Evolutionary conservation across 1,140 invertebrate genomes (phyloP).

Genomic region (Belonocnema kinseyi): DNA sequence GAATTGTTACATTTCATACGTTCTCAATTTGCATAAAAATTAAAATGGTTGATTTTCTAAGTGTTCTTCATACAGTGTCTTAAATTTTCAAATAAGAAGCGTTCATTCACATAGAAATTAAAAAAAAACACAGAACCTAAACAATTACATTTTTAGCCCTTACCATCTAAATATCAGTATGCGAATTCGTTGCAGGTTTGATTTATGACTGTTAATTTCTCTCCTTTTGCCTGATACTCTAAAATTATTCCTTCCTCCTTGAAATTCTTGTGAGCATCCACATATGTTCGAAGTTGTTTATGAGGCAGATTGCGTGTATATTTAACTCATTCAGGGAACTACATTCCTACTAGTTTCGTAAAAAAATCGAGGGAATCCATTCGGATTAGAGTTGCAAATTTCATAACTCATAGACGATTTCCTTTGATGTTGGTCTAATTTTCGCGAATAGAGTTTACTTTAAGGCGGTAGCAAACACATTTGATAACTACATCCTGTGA

Average conservation of each 20-base stretch:
- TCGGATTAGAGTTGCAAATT: not conserved
- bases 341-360: constrained; percentile 38
- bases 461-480: no score
- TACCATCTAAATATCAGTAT: not conserved
- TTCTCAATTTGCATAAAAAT: no score
- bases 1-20: no score
- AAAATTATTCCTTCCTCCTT: constrained; percentile 55
- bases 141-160: not conserved
- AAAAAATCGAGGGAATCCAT: constrained; percentile 8
- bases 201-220: constrained; percentile 35
- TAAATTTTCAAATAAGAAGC: no score
- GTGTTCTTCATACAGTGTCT: no score
- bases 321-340: constrained; percentile 59
- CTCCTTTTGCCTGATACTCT: constrained; percentile 49
- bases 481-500: no score
- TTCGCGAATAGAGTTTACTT: no score
- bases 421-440: no score
- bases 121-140: no score
- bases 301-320: constrained; percentile 67
- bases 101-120: no score
- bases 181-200: not conserved
- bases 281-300: constrained; percentile 63
- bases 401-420: no score
- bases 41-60: no score
- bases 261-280: constrained; percentile 52